Base-by-base conservation (phyloP, 1,140 invertebrate species). In the Brachionus manjavacas region DNA sequence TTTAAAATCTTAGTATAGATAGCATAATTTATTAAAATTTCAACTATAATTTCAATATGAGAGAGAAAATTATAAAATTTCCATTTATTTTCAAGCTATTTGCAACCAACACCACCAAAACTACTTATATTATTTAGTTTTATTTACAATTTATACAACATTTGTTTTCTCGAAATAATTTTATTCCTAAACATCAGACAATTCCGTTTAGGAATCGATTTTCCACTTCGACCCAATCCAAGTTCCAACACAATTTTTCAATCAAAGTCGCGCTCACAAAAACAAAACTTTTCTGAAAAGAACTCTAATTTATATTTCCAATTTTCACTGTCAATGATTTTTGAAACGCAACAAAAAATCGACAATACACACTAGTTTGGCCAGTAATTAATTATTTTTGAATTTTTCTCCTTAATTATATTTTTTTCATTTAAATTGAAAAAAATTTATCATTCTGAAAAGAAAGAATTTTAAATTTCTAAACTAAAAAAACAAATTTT, bases 1-100 rank as follows among this genome's bases (percentile, higher is more conserved):
- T 39, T 72, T 72, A 39, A 68, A 41, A 39, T 72, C 35, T 41
- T 39, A 72, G 46, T 72, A 41, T 9, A 72, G 68, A 72, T 72
- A 72, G 68, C 68, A 72, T 72, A 72, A 72, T 72, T 72, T 72
- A 72, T 72, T 72, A 72, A 41, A 41, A 72, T 72, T 72, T 39
- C 14, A 60, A 39, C 68, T 39, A 41, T 72, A 39, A 41, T 39
- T 72, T 39, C 39, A 41, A 41, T 70, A 28, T 4, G 39, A 39
- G 31, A 72, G 39, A 72, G 46, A 68, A 68, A 23, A 72, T 72
- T 72, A 72, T 72, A 72, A 72, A 72, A 41, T 72, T 72, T 41
- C 68, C 28, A 39, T 72, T 72, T 68, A 35, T 68, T 72, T 72
- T 72, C 35, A 72, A 72, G 31, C 35, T 72, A 72, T 72, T 72